Conservation (phyloP, 2,888 invertebrate genomes). For the Caenorhabditis angaria region DNA sequence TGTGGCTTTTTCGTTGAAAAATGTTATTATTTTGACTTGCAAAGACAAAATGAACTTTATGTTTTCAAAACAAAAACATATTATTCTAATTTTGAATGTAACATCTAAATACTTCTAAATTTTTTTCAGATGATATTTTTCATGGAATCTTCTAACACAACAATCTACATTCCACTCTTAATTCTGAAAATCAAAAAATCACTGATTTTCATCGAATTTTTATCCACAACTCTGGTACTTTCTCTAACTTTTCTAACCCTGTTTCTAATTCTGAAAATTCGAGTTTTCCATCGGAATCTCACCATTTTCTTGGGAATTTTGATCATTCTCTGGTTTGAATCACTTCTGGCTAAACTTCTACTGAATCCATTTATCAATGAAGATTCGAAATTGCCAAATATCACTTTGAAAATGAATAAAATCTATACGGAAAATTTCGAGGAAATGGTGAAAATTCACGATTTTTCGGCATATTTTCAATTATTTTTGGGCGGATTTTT, state of each 20-base stretch:
- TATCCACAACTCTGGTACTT: too few relatives aligned
- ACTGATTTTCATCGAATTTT: too few relatives aligned
- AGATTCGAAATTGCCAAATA: neutral
- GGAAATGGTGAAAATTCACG: constrained; percentile 11
- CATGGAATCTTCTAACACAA: too few relatives aligned
- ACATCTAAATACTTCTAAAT: too few relatives aligned
- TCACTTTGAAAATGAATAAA: constrained; percentile 5
- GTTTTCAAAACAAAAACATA: too few relatives aligned
- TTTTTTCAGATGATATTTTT: too few relatives aligned
- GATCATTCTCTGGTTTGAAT: constrained; percentile 16
- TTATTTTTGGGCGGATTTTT: constrained; percentile 26
- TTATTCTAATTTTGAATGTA: too few relatives aligned
- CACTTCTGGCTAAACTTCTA: constrained; percentile 7
- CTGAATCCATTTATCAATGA: constrained; percentile 16
- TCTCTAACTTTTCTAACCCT: constrained; percentile 7
- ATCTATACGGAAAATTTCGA: constrained; percentile 12
- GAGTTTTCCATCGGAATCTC: constrained; percentile 21
- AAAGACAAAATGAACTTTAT: too few relatives aligned
- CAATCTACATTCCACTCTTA: too few relatives aligned
- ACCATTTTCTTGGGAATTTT: constrained; percentile 11
- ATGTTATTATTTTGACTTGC: too few relatives aligned
- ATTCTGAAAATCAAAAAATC: too few relatives aligned
- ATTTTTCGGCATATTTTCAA: neutral
- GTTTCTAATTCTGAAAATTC: constrained; percentile 8
- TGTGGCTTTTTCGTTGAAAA: too few relatives aligned